Evolutionary conservation across 2,888 invertebrate species (phyloP).

Genomic region (Cephus pulcher): DNA sequence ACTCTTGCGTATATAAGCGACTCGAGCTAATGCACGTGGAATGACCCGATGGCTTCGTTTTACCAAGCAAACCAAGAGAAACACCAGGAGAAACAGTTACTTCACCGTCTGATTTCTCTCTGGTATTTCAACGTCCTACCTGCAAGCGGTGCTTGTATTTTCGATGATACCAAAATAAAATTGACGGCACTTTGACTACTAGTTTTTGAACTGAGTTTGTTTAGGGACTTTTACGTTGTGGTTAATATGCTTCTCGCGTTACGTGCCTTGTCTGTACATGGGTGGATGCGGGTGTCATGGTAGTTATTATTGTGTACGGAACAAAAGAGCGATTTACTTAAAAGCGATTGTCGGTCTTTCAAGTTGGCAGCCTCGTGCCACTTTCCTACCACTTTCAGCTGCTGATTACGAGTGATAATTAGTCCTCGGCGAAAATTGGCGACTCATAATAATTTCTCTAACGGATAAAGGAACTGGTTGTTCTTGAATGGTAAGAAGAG

Average conservation of each 20-base stretch:
- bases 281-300: not conserved
- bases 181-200: not conserved
- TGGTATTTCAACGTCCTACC: not conserved
- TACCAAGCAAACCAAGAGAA: not conserved
- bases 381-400: slow-evolving; percentile 30
- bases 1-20: not conserved
- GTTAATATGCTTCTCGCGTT: not conserved
- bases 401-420: slow-evolving; percentile 26
- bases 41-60: not conserved
- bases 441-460: slow-evolving; percentile 11
- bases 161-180: not conserved
- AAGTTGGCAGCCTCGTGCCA: slow-evolving; percentile 41
- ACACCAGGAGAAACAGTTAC: not conserved
- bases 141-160: not conserved
- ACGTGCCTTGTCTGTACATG: not conserved
- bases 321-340: not conserved
- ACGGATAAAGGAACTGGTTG: not conserved
- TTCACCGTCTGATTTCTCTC: not conserved
- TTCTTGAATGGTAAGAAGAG: not conserved
- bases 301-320: not conserved
- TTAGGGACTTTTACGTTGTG: not conserved
- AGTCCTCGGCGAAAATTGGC: slow-evolving; percentile 19
- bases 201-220: not conserved
- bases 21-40: not conserved
- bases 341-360: not conserved